A percentile compares a stretch with the other conserved stretches of the same genome.
Conservation (phyloP, 2,888 invertebrate genomes). For the Bugulina stolonifera region DNA sequence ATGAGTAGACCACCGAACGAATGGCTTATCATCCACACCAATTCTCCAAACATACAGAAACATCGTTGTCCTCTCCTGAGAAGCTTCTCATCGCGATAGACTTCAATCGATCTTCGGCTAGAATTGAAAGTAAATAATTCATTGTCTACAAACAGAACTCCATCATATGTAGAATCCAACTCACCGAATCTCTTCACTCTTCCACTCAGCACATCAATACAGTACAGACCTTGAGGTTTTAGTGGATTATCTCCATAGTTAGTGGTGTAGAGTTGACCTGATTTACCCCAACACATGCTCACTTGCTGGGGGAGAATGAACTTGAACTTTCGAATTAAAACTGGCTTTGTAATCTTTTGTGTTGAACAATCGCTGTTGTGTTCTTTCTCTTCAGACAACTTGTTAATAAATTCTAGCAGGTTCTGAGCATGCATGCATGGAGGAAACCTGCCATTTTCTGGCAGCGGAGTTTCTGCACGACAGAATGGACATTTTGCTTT, state of each 20-base stretch:
- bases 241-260: background rate
- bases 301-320: background rate
- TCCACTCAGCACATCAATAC: background rate
- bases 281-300: background rate
- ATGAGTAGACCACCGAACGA: background rate
- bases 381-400: background rate
- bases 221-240: background rate
- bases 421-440: background rate
- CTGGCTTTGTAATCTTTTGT: background rate
- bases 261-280: background rate
- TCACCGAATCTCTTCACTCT: background rate
- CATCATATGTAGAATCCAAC: background rate
- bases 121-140: constrained; percentile 1
- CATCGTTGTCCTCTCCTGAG: too few species aligned
- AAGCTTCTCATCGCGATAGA: background rate
- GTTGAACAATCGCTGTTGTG: background rate
- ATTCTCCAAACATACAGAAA: too few species aligned
- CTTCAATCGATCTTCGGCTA: background rate
- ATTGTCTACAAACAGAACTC: background rate
- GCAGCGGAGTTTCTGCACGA: background rate
- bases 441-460: background rate
- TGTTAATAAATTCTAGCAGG: background rate
- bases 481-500: background rate
- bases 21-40: background rate
- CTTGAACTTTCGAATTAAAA: background rate